Conservation (phyloP, 2,797 vertebrate genomes). For the Phalloptychus januarius region DNA sequence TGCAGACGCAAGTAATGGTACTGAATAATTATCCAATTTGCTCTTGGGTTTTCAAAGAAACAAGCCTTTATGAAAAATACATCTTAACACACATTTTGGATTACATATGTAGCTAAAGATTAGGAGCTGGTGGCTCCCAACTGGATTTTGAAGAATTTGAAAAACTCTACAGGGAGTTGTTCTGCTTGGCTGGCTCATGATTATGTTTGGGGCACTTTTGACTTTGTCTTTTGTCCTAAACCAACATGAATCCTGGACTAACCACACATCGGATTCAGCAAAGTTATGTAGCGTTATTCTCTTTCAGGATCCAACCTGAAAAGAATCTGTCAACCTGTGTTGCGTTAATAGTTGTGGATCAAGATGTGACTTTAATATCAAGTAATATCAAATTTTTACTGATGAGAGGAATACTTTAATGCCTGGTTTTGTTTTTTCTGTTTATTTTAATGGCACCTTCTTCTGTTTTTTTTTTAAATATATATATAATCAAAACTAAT, state of each 20-base stretch:
- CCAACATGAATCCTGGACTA: conserved; percentile 8
- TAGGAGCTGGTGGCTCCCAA: conserved; percentile 48
- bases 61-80: conserved; percentile 31
- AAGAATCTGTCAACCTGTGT: not conserved
- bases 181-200: conserved; percentile 52
- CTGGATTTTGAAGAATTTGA: conserved; percentile 46
- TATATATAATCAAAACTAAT: no score
- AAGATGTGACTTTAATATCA: conserved; percentile 23
- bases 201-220: conserved; percentile 59
- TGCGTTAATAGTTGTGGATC: conserved; percentile 30
- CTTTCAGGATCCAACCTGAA: conserved; percentile 10
- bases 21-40: conserved; percentile 39
- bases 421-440: conserved; percentile 8
- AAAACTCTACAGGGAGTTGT: conserved; percentile 40
- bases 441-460: conserved; percentile 30
- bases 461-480: conserved; percentile 49
- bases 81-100: conserved; percentile 28
- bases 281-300: conserved; percentile 12
- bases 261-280: conserved; percentile 14
- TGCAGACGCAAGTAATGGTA: conserved; percentile 42
- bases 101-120: conserved; percentile 35
- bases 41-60: conserved; percentile 38
- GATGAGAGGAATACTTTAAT: conserved; percentile 36
- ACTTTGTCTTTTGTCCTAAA: conserved; percentile 62
- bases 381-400: conserved; percentile 3